These are phyloP conservation scores for Hippocampus guttulatus DNA, from an alignment of 2,113 vertebrate species.

Conservation along the genomic window DNA sequence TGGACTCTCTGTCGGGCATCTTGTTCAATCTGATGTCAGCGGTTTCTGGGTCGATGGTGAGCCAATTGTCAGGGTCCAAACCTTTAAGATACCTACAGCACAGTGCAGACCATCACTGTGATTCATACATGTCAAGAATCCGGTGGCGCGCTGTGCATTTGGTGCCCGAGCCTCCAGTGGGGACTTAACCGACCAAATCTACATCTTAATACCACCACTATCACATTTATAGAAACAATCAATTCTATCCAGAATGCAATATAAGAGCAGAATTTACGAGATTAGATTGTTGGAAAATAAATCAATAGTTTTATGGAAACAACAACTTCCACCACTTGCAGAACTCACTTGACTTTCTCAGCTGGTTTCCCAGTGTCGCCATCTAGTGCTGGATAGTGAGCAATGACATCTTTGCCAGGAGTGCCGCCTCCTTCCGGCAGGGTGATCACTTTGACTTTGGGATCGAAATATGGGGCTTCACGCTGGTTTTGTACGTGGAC, in stretches of 20 bases:
- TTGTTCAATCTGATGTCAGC: conserved; percentile 82
- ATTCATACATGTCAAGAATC: not conserved
- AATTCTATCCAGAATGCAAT: no score
- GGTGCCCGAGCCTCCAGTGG: no score
- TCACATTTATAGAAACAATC: no score
- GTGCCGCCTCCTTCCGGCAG: conserved; percentile 60
- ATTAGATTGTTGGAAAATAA: not conserved
- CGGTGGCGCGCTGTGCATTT: no score
- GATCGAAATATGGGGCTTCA: conserved; percentile 80
- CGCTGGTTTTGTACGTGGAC: conserved; percentile 78
- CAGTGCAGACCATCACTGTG: not conserved
- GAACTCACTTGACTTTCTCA: conserved; percentile 78
- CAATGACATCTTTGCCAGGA: conserved; percentile 59
- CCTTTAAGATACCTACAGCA: conserved; percentile 79
- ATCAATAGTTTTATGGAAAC: not conserved
- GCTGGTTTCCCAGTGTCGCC: conserved; percentile 79
- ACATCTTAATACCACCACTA: no score
- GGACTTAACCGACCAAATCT: no score
- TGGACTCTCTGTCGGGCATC: conserved; percentile 76
- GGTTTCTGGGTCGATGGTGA: conserved; percentile 78
- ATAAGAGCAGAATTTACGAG: no score
- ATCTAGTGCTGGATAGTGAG: conserved; percentile 75
- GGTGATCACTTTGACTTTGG: conserved; percentile 67
- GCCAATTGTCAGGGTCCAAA: conserved; percentile 79
- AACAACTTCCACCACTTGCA: not conserved